Base-by-base conservation (phyloP, 2,888 invertebrate species). In the Meteorus colon region DNA sequence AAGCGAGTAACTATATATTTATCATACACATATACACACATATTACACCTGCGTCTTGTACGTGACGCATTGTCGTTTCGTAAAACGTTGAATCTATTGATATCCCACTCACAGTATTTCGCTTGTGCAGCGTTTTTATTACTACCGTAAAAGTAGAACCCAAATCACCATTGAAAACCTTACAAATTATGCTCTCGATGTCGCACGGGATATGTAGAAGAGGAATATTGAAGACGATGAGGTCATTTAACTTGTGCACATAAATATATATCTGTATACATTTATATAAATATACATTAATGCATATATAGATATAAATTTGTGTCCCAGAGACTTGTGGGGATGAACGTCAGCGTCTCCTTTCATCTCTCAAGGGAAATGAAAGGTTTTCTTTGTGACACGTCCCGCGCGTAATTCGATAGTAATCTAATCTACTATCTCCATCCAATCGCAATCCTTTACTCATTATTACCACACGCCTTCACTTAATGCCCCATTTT, bases 121-220 rank as follows among this genome's bases (percentile, higher is more conserved):
- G 89, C 89, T 89, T 89, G 84, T 89, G 89, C 89, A 89, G 89
- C 89, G 87, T 89, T 88, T 80, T 87, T 86, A 79, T 77, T 86
- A 88, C 86, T 86, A 89, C 85, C 82, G 87, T 88, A 89, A 89
- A 86, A 87, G 87, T 89, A 89, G 89, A 87, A 88, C 88, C 88
- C 83, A 83, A 83, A 71, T 74, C 31, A 68, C 65, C 51, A 48
- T 41, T 65, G n/a, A 8, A 68, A 48, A 65, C 70, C 31, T 31
- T 55, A 34, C 27, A 77, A 63, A 73, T 48, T 51, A 45, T 60
- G 70, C 68, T 55, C 65, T 68, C 68, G 59, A 70, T 67, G 60
- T 65, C 45, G 71, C 59, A 27, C 31, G 71, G 71, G 67, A 62
- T 45, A 66, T 48, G 51, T 41, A 19, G 10, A 71, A 55, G 34